These are phyloP conservation scores for Hydropotes inermis DNA, from an alignment of 2,113 vertebrate species.

Conservation along the genomic window DNA sequence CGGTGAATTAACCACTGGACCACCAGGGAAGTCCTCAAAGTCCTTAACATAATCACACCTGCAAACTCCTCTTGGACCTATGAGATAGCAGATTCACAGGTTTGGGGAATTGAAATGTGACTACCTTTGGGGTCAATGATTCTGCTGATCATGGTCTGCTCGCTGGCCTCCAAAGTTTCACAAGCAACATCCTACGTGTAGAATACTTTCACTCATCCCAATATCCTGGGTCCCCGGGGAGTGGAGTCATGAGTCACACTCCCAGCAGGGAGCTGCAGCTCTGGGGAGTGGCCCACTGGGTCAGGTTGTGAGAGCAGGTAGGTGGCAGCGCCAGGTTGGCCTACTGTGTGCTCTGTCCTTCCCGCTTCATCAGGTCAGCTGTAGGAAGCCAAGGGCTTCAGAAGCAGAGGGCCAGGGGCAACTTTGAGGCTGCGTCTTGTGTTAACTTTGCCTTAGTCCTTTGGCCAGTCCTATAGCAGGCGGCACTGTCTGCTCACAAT, in stretches of 20 bases:
- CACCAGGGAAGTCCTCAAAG: neutral
- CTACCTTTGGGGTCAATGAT: neutral
- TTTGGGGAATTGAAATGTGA: neutral
- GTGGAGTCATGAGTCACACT: fast-evolving
- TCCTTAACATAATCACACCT: neutral
- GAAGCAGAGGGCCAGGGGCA: neutral
- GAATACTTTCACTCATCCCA: neutral
- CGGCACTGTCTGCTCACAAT: fast-evolving
- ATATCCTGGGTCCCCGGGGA: neutral
- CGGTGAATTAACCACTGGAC: neutral
- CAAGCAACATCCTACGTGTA: neutral
- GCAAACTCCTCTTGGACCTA: neutral
- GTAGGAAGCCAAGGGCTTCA: neutral
- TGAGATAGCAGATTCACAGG: neutral
- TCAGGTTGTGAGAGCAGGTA: neutral
- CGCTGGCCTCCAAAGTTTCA: neutral
- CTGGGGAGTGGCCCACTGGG: neutral
- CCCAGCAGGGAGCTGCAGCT: neutral
- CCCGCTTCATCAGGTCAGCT: fast-evolving
- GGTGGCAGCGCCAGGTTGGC: fast-evolving
- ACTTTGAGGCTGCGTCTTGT: neutral
- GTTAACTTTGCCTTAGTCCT: neutral
- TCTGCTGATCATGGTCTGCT: neutral
- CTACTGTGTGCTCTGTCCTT: neutral
- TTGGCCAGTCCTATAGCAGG: neutral